Evolutionary conservation across 2,113 vertebrate genomes (phyloP).

Genomic region (Hemibagrus wyckioides): DNA sequence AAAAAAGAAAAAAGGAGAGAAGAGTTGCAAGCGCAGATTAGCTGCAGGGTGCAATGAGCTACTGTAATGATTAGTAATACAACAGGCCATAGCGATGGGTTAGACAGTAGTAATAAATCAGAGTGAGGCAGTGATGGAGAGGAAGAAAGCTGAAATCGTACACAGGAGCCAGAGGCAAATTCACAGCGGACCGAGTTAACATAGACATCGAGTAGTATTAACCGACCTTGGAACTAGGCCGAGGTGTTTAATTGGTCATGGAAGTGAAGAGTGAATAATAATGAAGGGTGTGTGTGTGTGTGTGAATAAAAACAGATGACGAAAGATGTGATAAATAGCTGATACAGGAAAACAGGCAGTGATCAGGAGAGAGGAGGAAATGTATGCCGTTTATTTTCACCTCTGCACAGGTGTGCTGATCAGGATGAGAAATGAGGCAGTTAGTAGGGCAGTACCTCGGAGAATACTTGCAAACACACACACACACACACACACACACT

Average conservation of each 20-base stretch:
- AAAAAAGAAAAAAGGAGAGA: background rate
- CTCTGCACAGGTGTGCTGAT: conserved; percentile 57
- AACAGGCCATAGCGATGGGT: conserved; percentile 2
- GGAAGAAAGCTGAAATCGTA: background rate
- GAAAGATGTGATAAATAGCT: background rate
- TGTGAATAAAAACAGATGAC: conserved; percentile 5
- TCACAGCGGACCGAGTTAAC: background rate
- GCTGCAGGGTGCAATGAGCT: conserved; percentile 36
- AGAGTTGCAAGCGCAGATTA: conserved; percentile 22
- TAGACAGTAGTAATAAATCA: conserved; percentile 45
- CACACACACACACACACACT: conserved; percentile 35
- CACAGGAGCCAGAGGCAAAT: conserved; percentile 12
- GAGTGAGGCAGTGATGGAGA: conserved; percentile 13
- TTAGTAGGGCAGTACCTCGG: conserved; percentile 57
- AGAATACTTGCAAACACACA: conserved; percentile 27
- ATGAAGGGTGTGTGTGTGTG: background rate
- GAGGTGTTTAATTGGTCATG: background rate
- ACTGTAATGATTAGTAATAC: conserved; percentile 38
- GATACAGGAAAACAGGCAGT: conserved; percentile 14
- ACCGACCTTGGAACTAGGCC: background rate
- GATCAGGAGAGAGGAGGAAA: conserved; percentile 34
- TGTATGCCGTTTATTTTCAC: conserved; percentile 54
- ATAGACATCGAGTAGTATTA: conserved; percentile 22
- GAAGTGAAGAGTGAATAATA: background rate
- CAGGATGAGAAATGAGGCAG: conserved; percentile 55